These are phyloP conservation scores for Raja brachyura DNA, from an alignment of 2,113 vertebrate species.

Conservation along the genomic window DNA sequence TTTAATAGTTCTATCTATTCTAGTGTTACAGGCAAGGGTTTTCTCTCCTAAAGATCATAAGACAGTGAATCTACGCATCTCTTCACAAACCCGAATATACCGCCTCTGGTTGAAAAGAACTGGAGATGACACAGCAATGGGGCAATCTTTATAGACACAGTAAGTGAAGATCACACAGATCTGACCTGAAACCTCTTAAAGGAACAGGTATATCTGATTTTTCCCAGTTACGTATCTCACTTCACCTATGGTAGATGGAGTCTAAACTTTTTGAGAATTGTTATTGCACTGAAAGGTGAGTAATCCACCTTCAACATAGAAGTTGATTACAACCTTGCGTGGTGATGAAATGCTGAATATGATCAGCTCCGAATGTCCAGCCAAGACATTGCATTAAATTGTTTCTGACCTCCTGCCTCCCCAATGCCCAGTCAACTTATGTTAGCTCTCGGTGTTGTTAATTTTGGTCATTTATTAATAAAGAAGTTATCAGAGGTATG, in stretches of 20 bases:
- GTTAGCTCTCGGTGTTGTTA: background rate
- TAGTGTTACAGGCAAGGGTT: constrained; percentile 31
- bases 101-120: constrained; percentile 31
- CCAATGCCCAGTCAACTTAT: background rate
- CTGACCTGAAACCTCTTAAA: constrained; percentile 33
- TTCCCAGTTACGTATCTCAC: constrained; percentile 11
- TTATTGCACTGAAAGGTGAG: background rate
- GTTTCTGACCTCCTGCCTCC: background rate
- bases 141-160: constrained; percentile 34
- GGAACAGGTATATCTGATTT: constrained; percentile 28
- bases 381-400: background rate
- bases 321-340: background rate
- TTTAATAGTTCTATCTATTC: constrained; percentile 36
- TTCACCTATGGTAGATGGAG: constrained; percentile 1
- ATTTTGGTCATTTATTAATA: background rate
- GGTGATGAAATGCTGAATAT: background rate
- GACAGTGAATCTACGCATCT: constrained; percentile 21
- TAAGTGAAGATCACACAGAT: constrained; percentile 35
- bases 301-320: background rate
- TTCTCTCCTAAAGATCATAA: constrained; percentile 32
- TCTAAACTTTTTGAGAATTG: background rate
- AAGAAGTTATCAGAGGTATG: background rate
- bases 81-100: constrained; percentile 28
- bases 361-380: background rate
- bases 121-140: constrained; percentile 28